These are phyloP conservation scores for Poicephalus gulielmi DNA, from an alignment of 2,113 vertebrate genomes.

Conservation along the genomic window DNA sequence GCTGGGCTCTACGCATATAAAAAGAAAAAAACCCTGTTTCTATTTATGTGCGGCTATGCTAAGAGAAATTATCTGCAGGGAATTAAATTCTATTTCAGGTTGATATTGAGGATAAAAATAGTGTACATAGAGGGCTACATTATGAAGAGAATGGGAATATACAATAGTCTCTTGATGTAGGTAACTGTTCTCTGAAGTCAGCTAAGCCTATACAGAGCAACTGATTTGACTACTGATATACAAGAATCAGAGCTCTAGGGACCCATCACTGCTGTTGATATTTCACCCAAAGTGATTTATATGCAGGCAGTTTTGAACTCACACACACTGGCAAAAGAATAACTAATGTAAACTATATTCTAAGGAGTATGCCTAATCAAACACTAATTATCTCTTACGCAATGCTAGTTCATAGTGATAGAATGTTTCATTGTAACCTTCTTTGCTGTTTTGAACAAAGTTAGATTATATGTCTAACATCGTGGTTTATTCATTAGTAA, in stretches of 20 bases:
- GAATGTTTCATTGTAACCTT: not conserved
- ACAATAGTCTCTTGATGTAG: not conserved
- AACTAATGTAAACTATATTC: not conserved
- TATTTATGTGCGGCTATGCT: not conserved
- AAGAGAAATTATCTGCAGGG: not conserved
- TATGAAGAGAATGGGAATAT: not conserved
- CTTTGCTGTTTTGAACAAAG: not conserved
- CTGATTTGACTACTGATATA: not conserved
- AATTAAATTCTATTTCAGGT: not conserved
- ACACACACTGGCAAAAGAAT: not conserved
- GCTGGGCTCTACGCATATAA: not conserved
- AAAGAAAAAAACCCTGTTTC: not conserved
- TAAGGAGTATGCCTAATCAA: not conserved
- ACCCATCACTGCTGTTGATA: not conserved
- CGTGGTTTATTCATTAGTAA: not conserved
- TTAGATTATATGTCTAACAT: not conserved
- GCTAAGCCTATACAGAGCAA: not conserved
- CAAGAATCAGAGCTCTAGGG: not conserved
- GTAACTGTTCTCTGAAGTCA: not conserved
- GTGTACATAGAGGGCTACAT: not conserved
- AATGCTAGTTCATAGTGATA: not conserved
- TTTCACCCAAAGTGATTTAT: not conserved
- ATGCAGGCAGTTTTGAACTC: not conserved
- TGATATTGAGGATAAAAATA: not conserved
- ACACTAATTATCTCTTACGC: not conserved